Base-by-base conservation (phyloP, 2,888 invertebrate species). In the Globia sparganii region DNA sequence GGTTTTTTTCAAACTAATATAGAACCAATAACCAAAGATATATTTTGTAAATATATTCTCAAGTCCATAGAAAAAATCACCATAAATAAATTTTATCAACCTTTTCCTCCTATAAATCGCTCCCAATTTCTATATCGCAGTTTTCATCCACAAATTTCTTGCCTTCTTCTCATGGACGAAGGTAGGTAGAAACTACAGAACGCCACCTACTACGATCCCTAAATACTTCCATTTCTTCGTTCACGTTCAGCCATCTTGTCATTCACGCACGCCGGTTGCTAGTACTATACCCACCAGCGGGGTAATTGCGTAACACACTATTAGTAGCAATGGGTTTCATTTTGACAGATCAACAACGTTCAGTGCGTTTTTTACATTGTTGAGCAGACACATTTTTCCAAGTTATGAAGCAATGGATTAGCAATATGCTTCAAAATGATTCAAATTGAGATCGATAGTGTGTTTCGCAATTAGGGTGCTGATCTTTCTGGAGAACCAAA, bases 81-180 rank as follows among this genome's bases (percentile, higher is more conserved):
- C 15, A 40, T 1, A 18, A 69, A 59, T 61, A 28, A 37, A 13
- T 61, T 40, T 4, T 3, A 15, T 40, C 9, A 5, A 43, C 28
- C 28, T 18, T 28, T 40, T 62, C 21, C 37, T 70, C 0, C 5
- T 11, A 13, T 28, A 5, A 25, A 43, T 37, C 28, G 43, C 46
- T 6, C 9, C 0, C 25, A 46, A 28, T 56, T 37, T 73, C 15
- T 31, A 25, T 3, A 8, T n/a, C 80, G 79, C 88, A 13, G 18
- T 15, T 40, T 78, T 80, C 53, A 25, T 53, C 53, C 4, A 53
- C 25, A 53, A 53, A 53, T 25, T 25, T 5, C 6, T 21, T 9
- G 15, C 13, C 4, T 56, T n/a, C n/a, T 56, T 56, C 56, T 4
- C n/a, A 5, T 13, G n/a, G 56, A n/a, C n/a, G n/a, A 4, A 0